A percentile compares a stretch with the other conserved stretches of the same genome.
Evolutionary conservation across 2,888 invertebrate species (phyloP).

Genomic region (Catocala nupta): DNA sequence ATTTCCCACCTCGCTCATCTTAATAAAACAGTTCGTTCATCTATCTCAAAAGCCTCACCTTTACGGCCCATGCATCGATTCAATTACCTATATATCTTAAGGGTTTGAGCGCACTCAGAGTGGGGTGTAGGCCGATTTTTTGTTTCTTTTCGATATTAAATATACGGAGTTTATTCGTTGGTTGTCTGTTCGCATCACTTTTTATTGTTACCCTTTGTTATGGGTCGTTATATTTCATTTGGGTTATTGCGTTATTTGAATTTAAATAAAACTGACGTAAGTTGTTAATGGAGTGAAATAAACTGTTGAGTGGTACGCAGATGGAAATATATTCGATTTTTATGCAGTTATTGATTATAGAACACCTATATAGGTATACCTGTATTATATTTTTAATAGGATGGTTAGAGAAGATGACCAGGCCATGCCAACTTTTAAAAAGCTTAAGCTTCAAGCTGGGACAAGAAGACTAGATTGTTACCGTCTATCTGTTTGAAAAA

Average conservation of each 20-base stretch:
- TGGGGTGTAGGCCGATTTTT: slow-evolving; percentile 20
- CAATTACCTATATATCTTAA: slow-evolving; percentile 59
- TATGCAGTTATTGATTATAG: too few relatives aligned
- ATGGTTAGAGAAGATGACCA: too few relatives aligned
- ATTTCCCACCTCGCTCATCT: background rate
- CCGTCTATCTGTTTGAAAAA: too few relatives aligned
- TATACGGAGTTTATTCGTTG: slow-evolving; percentile 26
- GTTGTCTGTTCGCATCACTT: slow-evolving; percentile 7
- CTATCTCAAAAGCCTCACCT: slow-evolving; percentile 14
- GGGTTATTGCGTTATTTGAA: background rate
- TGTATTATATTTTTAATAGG: too few relatives aligned
- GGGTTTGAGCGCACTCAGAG: slow-evolving; percentile 17
- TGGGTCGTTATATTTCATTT: slow-evolving; percentile 8
- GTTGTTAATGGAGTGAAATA: too few relatives aligned
- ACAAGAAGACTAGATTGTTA: too few relatives aligned
- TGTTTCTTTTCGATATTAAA: slow-evolving; percentile 25
- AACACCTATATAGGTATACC: too few relatives aligned
- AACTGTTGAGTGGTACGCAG: too few relatives aligned
- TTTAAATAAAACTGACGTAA: background rate
- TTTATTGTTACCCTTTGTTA: slow-evolving; percentile 25
- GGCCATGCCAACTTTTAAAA: too few relatives aligned
- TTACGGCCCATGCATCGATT: slow-evolving; percentile 48
- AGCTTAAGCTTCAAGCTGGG: too few relatives aligned
- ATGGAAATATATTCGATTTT: too few relatives aligned
- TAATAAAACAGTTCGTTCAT: slow-evolving; percentile 19